Evolutionary conservation across 2,797 vertebrate species (phyloP).

Genomic region (Acropternis orthonyx): DNA sequence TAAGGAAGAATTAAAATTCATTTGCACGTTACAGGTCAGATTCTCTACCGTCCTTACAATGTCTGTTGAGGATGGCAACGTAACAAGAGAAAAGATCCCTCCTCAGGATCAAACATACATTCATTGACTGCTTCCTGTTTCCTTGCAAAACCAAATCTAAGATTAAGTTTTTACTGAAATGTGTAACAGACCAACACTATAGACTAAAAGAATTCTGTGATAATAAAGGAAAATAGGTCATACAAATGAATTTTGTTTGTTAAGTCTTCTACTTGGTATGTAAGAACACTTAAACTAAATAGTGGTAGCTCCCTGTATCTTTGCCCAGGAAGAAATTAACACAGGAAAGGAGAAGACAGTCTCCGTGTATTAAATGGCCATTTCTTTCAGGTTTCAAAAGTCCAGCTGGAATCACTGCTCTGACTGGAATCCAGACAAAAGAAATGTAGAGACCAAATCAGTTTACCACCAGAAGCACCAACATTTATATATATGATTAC

Average conservation of each 20-base stretch:
- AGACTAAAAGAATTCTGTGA: background rate
- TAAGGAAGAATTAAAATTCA: background rate
- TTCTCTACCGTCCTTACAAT: background rate
- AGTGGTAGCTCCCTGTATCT: background rate
- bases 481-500: background rate
- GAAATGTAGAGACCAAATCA: background rate
- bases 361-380: background rate
- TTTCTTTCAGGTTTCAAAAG: background rate
- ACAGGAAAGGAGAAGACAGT: background rate
- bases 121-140: background rate
- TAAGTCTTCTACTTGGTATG: background rate
- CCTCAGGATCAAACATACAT: background rate
- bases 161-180: background rate
- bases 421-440: background rate
- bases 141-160: background rate
- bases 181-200: background rate
- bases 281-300: background rate
- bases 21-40: background rate
- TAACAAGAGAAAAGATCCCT: background rate
- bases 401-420: background rate
- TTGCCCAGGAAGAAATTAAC: background rate
- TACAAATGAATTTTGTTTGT: background rate
- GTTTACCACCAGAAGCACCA: background rate
- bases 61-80: background rate
- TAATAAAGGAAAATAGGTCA: background rate